Evolutionary conservation across 1,140 invertebrate genomes (phyloP), one percentile per base, ranked within the genome.

Genomic region (Tyrophagus putrescentiae): DNA sequence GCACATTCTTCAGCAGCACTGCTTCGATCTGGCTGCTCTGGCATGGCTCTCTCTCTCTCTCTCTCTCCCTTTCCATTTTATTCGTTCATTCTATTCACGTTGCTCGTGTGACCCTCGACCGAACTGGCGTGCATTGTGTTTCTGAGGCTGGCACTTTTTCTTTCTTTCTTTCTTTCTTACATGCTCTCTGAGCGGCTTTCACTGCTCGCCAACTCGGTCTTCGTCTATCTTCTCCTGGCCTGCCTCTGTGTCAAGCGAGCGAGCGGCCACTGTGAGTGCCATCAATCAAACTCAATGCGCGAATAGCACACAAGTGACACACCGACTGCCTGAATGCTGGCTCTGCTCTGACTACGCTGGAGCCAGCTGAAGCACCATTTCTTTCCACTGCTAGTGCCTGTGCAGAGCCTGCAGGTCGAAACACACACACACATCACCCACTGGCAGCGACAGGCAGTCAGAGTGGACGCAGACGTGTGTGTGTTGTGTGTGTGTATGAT

Each of bases 91-190:
- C 45, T 18, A 48, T 48, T 48, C 45, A 48, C 45, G 45, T 48
- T 6, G 45, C 45, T 48, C 45, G 45, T 48, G 45, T 48, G 45
- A 48, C 45, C 45, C 45, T 48, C 45, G 45, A 48, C 45, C 45
- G 45, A 7, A 29, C 21, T 29, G 23, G 21, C 7, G 18, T 48
- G 45, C 45, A 48, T 48, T 48, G 45, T 48, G 36, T 39, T 39
- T 39, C 13, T 21, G 13, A 39, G 21, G 36, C 13, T 13, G 36
- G 13, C 36, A 21, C 21, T 13, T 39, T 39, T 21, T 13, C 13
- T 39, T 39, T 39, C n/a, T n/a, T n/a, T 39, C 36, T 39, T 39
- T 21, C 21, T 39, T 39, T 39, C 36, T 39, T 39, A 39, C 36
- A 39, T 13, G 36, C 36, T 13, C 36, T n/a, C n/a, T n/a, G 21